These are phyloP conservation scores for Tinamus major DNA, from an alignment of 2,797 vertebrate species.

Conservation along the genomic window DNA sequence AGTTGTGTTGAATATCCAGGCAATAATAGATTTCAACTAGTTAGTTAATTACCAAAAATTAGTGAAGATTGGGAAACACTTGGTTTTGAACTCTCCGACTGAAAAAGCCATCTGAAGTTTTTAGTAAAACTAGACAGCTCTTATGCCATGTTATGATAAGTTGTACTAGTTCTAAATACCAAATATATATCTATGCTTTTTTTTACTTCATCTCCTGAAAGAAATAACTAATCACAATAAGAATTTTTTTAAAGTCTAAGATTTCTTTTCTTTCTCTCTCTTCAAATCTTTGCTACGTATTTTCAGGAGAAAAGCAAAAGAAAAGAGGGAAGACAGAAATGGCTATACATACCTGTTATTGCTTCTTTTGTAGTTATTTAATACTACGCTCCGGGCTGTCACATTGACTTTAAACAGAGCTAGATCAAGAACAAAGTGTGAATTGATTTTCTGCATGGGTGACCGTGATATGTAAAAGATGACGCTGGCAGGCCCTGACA, in stretches of 20 bases:
- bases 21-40: neutral
- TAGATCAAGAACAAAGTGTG: neutral
- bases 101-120: neutral
- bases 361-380: neutral
- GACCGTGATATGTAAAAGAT: neutral
- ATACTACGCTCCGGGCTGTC: neutral
- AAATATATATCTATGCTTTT: neutral
- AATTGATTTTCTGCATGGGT: neutral
- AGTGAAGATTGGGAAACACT: neutral
- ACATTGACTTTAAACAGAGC: neutral
- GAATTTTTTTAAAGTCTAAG: neutral
- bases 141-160: neutral
- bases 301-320: accelerated
- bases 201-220: neutral
- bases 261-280: neutral
- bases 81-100: neutral
- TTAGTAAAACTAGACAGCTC: neutral
- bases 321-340: neutral
- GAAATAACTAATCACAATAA: neutral
- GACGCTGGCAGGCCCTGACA: neutral
- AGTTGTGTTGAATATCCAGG: neutral
- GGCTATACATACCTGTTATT: neutral
- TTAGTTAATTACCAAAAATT: neutral
- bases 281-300: neutral
- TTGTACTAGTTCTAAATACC: neutral